Percentiles rank a stretch among this genome's conserved stretches.
Conservation (phyloP, 2,113 vertebrate species). For the Hippoglossus stenolepis region DNA sequence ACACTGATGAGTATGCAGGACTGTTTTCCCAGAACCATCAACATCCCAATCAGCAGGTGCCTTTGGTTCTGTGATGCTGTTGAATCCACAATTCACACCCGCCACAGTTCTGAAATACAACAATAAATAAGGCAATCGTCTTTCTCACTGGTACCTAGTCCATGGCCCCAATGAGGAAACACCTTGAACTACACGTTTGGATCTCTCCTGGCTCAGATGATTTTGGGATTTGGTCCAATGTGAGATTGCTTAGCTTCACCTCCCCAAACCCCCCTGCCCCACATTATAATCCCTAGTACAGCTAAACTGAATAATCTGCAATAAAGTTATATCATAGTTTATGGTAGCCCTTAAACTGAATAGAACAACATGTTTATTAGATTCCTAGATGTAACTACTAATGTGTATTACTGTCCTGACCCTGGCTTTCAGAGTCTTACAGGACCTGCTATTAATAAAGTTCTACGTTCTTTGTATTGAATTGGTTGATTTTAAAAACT, state of each 20-base stretch:
- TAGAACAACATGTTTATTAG: constrained; percentile 2
- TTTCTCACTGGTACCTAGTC: background rate
- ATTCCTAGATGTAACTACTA: constrained; percentile 10
- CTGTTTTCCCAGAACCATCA: constrained; percentile 3
- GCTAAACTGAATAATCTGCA: background rate
- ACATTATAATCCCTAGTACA: background rate
- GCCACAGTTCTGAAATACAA: background rate
- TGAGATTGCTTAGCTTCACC: background rate
- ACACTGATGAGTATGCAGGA: background rate
- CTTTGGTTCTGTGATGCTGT: constrained; percentile 9
- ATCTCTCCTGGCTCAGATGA: constrained; percentile 7
- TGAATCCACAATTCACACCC: background rate
- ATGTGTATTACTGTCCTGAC: constrained; percentile 10
- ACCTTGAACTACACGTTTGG: background rate
- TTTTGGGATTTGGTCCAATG: constrained; percentile 41
- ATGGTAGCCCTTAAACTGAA: constrained; percentile 64
- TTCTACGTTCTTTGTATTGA: constrained; percentile 1
- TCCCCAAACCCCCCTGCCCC: background rate
- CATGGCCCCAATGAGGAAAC: background rate
- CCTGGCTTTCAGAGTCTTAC: background rate
- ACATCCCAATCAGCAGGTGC: background rate
- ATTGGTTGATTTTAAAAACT: constrained; percentile 8
- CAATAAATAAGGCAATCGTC: constrained; percentile 41
- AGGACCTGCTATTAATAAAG: background rate
- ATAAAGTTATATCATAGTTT: constrained; percentile 9